These are phyloP conservation scores for Lepidonotus clava DNA, from an alignment of 2,888 invertebrate genomes.

Conservation along the genomic window DNA sequence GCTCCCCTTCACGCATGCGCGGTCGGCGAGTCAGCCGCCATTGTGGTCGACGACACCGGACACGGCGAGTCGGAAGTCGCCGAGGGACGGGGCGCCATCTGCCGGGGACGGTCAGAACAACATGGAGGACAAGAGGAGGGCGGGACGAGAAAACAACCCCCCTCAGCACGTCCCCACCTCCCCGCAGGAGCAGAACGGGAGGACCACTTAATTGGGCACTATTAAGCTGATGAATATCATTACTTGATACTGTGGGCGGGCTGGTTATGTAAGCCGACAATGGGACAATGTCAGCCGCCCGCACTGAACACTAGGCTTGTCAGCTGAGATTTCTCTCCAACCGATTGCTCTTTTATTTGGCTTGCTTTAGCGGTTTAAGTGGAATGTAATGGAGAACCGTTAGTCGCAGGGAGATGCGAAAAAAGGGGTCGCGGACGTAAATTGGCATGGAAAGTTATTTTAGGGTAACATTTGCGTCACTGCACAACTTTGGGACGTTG, in stretches of 20 bases:
- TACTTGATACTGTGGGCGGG: neutral
- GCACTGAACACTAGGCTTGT: neutral
- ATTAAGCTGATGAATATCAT: slow-evolving; percentile 49
- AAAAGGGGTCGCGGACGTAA: no score
- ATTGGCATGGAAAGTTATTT: no score
- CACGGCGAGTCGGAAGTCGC: slow-evolving; percentile 19
- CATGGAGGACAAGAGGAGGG: neutral
- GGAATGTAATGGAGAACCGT: slow-evolving; percentile 28
- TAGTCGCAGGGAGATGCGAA: no score
- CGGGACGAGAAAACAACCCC: neutral
- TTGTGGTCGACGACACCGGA: neutral
- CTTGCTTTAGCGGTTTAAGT: neutral
- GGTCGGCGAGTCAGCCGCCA: neutral
- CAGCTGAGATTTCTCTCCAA: neutral
- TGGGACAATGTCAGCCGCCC: neutral
- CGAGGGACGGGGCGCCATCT: slow-evolving; percentile 21
- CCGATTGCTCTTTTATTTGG: neutral
- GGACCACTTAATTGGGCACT: slow-evolving; percentile 24
- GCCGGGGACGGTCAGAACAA: neutral
- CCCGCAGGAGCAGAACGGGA: no score
- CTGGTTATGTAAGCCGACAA: slow-evolving; percentile 35
- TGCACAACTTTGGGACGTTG: no score
- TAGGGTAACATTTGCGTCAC: no score
- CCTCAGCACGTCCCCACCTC: no score
- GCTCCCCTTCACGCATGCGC: neutral